Base-by-base conservation (phyloP, 2,113 vertebrate genomes). In the Hepsetus odoe region DNA sequence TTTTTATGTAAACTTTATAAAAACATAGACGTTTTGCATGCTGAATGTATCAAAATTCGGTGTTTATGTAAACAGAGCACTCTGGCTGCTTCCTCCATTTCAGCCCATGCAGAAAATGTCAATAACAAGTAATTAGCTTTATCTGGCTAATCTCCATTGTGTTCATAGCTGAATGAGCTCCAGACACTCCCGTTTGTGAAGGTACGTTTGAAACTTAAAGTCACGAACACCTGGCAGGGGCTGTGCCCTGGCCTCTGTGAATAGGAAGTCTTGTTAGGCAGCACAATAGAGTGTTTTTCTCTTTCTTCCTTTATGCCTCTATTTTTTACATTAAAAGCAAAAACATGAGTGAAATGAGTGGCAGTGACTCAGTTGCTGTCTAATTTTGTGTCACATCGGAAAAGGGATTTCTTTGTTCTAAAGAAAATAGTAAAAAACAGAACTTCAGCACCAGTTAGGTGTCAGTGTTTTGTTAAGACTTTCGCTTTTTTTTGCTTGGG, bases 241-340 rank as follows among this genome's bases (percentile, higher is more conserved):
- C 46, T 20, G 46, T 20, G 20, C 46, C 11, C 14, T 5, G 18
- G 11, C 12, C 46, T 20, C 16, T 49, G 16, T 49, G 46, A 49
- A 49, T 49, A 49, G 46, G 46, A 49, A 49, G 46, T 20, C 46
- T 14, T 6, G 46, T 12, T 0, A 11, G 18, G 46, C 16, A 11
- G 84, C 84, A 88, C 85, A 87, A 87, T 70, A 64, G 72, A 69
- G 74, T 83, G 75, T 84, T 87, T 86, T 56, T 38, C 49, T 67
- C 49, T 67, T 65, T 75, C 24, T 53, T 53, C 44, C 65, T 55
- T 53, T 9, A 32, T 66, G 28, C 32, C 73, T 76, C 44, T 49
- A 30, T 38, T 85, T 85, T 85, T 77, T 75, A 46, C 73, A 79
- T 67, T 56, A 76, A 77, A 81, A 79, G 74, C 72, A 72, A 79